A percentile compares a stretch with the other conserved stretches of the same genome.
Conservation (phyloP, 2,888 invertebrate genomes). For the Lochmaea capreae region DNA sequence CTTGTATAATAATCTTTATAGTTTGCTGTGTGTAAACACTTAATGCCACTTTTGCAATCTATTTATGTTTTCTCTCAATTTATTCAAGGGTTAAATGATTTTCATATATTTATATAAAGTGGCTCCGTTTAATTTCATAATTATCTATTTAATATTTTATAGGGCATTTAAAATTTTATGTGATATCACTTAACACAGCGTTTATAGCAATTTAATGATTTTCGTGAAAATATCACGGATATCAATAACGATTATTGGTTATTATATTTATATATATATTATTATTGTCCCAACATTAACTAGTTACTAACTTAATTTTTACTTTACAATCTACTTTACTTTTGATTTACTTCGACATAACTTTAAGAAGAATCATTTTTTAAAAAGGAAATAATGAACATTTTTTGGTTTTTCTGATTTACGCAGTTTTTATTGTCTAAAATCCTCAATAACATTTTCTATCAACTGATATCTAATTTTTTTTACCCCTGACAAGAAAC, state of each 20-base stretch:
- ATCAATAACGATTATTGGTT: neutral
- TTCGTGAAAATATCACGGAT: neutral
- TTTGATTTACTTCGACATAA: neutral
- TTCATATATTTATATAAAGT: neutral
- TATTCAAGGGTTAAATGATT: neutral
- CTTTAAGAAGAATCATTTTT: too few species aligned
- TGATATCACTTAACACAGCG: neutral
- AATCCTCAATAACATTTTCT: too few species aligned
- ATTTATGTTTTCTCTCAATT: slow-evolving; percentile 3
- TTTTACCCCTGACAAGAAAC: too few species aligned
- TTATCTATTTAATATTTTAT: slow-evolving; percentile 6
- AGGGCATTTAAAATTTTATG: neutral
- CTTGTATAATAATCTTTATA: slow-evolving; percentile 1
- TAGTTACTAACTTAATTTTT: neutral
- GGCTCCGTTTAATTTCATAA: neutral
- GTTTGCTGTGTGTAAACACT: neutral
- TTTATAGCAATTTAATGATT: slow-evolving; percentile 1
- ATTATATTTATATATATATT: neutral
- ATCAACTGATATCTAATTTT: too few species aligned
- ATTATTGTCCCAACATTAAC: neutral
- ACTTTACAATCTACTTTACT: neutral
- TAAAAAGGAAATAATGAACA: too few species aligned
- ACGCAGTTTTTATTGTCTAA: too few species aligned
- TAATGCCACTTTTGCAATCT: neutral
- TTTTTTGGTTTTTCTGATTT: too few species aligned